These are phyloP conservation scores for Thecocarcelia acutangulata DNA, from an alignment of 2,888 invertebrate genomes.

Conservation along the genomic window DNA sequence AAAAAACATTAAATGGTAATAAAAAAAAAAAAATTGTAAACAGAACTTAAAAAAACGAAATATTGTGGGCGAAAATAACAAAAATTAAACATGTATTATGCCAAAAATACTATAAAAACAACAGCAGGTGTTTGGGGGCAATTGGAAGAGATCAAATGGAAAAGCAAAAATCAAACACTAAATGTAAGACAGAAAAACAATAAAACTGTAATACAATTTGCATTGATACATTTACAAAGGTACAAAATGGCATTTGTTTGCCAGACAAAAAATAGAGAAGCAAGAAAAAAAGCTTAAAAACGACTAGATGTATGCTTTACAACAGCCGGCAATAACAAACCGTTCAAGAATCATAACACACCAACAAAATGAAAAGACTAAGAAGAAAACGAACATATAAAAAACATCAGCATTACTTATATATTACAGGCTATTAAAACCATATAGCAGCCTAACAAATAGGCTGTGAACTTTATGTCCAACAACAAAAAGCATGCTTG, in stretches of 20 bases:
- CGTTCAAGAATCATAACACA: slow-evolving; percentile 11
- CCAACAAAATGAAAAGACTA: neutral
- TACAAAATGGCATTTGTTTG: slow-evolving; percentile 9
- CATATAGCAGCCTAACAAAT: slow-evolving; percentile 20
- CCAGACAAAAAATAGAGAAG: neutral
- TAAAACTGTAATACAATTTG: slow-evolving; percentile 26
- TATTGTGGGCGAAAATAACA: neutral
- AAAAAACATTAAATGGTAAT: too few species aligned
- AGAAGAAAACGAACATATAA: neutral
- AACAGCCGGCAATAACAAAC: neutral
- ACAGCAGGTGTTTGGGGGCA: slow-evolving; percentile 9
- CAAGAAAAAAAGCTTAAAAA: neutral
- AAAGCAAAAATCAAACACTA: neutral
- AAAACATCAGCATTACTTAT: neutral
- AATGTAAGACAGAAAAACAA: neutral
- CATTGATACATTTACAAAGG: slow-evolving; percentile 25
- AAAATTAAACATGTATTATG: neutral
- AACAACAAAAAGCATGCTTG: slow-evolving; percentile 19
- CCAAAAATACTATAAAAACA: neutral
- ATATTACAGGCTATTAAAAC: slow-evolving; percentile 24
- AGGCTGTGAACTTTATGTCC: slow-evolving; percentile 34
- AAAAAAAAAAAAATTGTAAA: too few species aligned
- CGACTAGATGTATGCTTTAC: slow-evolving; percentile 8
- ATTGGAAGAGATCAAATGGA: neutral
- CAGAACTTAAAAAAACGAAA: too few species aligned